These are phyloP conservation scores for Ochotona princeps DNA, from an alignment of 2,113 vertebrate species.

Conservation along the genomic window DNA sequence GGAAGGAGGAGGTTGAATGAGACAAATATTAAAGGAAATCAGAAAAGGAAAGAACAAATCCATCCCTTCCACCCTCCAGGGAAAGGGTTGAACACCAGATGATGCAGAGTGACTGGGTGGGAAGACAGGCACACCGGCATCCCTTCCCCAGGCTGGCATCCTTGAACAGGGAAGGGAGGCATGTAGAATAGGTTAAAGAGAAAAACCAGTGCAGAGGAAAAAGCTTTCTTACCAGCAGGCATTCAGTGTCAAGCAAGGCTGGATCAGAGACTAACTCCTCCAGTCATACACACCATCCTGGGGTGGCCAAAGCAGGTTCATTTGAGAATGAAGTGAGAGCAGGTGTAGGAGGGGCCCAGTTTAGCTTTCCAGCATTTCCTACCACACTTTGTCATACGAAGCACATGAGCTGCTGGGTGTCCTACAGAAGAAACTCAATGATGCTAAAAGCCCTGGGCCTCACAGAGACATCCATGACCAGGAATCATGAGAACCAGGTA, in stretches of 20 bases:
- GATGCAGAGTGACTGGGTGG: not conserved
- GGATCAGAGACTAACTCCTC: not conserved
- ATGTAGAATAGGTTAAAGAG: not conserved
- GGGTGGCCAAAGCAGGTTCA: not conserved
- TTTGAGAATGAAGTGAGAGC: not conserved
- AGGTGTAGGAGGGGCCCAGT: too few relatives aligned
- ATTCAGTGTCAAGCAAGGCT: not conserved
- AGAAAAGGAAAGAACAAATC: not conserved
- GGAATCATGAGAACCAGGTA: not conserved
- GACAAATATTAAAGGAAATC: not conserved
- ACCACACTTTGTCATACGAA: not conserved
- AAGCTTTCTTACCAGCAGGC: not conserved
- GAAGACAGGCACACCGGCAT: not conserved
- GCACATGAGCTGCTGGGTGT: not conserved
- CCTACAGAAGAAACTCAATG: not conserved
- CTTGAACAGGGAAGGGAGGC: not conserved
- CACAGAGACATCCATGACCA: too few relatives aligned
- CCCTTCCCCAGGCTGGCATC: not conserved
- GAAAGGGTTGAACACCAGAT: not conserved
- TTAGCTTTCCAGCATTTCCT: not conserved
- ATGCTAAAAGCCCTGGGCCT: not conserved
- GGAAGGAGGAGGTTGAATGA: not conserved
- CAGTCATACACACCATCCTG: not conserved
- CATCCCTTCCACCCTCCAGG: not conserved
- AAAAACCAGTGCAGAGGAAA: not conserved